Evolutionary conservation across 2,113 vertebrate genomes (phyloP).

Genomic region (Leuciscus idus): DNA sequence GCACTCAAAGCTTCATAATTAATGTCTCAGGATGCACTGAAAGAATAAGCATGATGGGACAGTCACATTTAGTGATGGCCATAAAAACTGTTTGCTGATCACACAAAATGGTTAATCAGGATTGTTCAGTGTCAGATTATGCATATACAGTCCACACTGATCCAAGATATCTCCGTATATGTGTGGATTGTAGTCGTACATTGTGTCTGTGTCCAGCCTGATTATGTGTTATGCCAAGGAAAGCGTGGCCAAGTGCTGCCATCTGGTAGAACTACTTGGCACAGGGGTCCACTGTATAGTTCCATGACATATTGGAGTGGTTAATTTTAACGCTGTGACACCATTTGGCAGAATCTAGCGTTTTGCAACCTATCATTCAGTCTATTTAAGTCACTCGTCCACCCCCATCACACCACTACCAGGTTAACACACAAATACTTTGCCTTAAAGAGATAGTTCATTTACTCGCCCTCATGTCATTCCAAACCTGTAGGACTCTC

Average conservation of each 20-base stretch:
- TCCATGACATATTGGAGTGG: conserved; percentile 78
- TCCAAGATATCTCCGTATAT: not conserved
- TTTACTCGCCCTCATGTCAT: not conserved
- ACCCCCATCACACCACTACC: conserved; percentile 22
- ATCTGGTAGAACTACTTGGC: conserved; percentile 81
- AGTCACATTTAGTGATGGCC: not conserved
- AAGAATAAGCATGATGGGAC: conserved; percentile 11
- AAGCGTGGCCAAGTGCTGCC: conserved; percentile 74
- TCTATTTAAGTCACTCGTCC: conserved; percentile 65
- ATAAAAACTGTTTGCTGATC: not conserved
- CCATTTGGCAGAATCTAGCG: conserved; percentile 74
- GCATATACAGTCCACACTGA: not conserved
- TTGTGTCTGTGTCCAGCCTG: conserved; percentile 68
- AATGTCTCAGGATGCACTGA: not conserved
- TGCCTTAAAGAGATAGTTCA: not conserved
- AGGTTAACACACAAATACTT: conserved; percentile 35
- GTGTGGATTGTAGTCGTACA: not conserved
- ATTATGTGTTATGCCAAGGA: conserved; percentile 67
- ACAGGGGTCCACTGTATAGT: conserved; percentile 65
- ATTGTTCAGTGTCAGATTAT: not conserved
- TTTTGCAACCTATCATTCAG: conserved; percentile 65
- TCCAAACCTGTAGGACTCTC: not conserved
- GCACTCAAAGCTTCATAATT: conserved; percentile 21
- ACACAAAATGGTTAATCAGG: not conserved
- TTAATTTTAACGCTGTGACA: conserved; percentile 83